These are phyloP conservation scores for Hyperopisus bebe DNA, from an alignment of 2,113 vertebrate species.

Conservation along the genomic window DNA sequence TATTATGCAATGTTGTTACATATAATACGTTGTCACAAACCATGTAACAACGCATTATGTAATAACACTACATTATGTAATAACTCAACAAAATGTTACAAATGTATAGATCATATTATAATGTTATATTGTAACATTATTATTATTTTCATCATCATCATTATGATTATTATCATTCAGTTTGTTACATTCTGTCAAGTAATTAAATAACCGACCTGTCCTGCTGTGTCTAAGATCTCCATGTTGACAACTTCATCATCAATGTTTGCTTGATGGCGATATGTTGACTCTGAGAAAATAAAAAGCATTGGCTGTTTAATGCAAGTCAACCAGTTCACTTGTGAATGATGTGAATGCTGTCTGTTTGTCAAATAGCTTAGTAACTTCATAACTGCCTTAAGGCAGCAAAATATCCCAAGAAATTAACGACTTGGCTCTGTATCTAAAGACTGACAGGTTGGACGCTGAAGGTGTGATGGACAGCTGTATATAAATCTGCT, in stretches of 20 bases:
- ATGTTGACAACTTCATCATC: conserved; percentile 93
- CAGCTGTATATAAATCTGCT: neutral
- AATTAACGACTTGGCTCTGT: neutral
- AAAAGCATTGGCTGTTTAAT: conserved; percentile 8
- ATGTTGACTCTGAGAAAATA: conserved; percentile 78
- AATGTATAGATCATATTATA: no score
- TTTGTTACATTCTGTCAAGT: no score
- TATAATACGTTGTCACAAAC: no score
- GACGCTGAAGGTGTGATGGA: neutral
- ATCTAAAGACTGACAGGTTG: neutral
- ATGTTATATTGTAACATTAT: no score
- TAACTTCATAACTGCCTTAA: neutral
- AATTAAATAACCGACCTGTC: conserved; percentile 70
- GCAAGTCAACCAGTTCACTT: neutral
- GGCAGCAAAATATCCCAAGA: neutral
- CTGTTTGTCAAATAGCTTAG: neutral
- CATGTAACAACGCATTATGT: no score
- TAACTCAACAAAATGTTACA: no score
- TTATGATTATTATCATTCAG: no score
- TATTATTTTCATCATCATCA: no score
- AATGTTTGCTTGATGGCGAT: conserved; percentile 90
- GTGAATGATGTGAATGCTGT: neutral
- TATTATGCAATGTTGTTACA: no score
- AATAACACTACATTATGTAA: no score
- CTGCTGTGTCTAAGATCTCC: conserved; percentile 97